phyloP scores from a whole-genome alignment of 2,888 invertebrate genomes.

The Beris morrisii region DNA sequence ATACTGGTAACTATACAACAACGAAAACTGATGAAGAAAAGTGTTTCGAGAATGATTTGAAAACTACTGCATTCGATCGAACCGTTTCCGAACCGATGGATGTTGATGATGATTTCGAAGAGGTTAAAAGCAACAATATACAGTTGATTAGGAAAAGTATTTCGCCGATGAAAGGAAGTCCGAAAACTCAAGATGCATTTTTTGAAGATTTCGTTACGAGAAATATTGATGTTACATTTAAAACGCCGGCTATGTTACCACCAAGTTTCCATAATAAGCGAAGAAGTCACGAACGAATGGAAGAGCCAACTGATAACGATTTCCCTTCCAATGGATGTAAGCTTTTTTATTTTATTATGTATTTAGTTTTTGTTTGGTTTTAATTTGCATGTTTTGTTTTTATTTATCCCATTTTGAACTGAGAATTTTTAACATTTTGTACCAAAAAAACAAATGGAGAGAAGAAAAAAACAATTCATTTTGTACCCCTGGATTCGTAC shows the following conservation, averaged over 20 bases:
- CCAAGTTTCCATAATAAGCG: slow-evolving; percentile 17
- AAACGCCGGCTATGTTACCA: slow-evolving; percentile 39
- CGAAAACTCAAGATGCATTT: slow-evolving; percentile 46
- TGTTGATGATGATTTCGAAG: slow-evolving; percentile 35
- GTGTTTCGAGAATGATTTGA: slow-evolving; percentile 13
- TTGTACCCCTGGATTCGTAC: too few species aligned
- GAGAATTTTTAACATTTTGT: not conserved
- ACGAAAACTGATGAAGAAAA: slow-evolving; percentile 12
- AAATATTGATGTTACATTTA: slow-evolving; percentile 47
- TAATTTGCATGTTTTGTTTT: slow-evolving; percentile 7
- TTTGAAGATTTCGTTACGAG: slow-evolving; percentile 47
- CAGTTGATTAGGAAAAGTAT: slow-evolving; percentile 1
- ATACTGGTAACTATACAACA: not conserved
- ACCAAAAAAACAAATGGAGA: not conserved
- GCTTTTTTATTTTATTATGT: slow-evolving; percentile 34
- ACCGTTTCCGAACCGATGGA: slow-evolving; percentile 47
- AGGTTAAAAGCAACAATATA: not conserved
- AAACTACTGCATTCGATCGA: not conserved
- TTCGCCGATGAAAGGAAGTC: not conserved
- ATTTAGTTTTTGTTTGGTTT: slow-evolving; percentile 21
- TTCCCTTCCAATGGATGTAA: slow-evolving; percentile 42
- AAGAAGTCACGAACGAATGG: slow-evolving; percentile 13
- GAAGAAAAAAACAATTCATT: not conserved
- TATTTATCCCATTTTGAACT: not conserved
- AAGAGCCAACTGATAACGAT: slow-evolving; percentile 38